phyloP scores from a whole-genome alignment of 2,888 invertebrate genomes.

The Zele albiditarsus region DNA sequence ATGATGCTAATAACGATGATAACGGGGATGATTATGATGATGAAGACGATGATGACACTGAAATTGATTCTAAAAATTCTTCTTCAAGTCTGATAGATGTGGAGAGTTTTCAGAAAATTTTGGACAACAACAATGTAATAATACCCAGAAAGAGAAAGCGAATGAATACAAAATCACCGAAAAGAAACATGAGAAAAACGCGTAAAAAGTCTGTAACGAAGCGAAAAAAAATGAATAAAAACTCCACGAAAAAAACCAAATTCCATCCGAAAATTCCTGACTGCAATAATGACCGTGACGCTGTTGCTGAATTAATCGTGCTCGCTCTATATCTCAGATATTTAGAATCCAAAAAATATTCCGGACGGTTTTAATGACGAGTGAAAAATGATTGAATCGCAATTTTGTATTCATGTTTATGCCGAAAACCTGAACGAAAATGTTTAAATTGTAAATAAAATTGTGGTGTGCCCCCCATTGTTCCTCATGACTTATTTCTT shows the following conservation, averaged over 20 bases:
- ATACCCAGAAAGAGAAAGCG: slow-evolving; percentile 18
- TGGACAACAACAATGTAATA: slow-evolving; percentile 22
- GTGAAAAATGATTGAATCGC: neutral
- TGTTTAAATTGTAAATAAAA: slow-evolving; percentile 36
- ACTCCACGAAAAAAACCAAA: slow-evolving; percentile 31
- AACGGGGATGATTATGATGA: neutral
- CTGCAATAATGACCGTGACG: slow-evolving; percentile 21
- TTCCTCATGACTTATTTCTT: neutral
- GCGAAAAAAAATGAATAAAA: slow-evolving; percentile 28
- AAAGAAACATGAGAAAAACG: slow-evolving; percentile 22
- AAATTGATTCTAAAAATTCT: neutral
- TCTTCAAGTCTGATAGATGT: neutral
- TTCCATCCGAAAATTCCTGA: neutral
- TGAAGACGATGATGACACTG: no score
- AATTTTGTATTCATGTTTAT: neutral
- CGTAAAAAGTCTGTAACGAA: neutral
- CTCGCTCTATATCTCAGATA: slow-evolving; percentile 62
- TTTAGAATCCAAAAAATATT: slow-evolving; percentile 57
- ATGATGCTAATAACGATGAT: neutral
- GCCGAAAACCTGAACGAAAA: neutral
- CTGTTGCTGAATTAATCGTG: slow-evolving; percentile 59
- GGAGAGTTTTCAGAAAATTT: slow-evolving; percentile 35
- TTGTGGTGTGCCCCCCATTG: slow-evolving; percentile 34
- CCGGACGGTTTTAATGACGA: slow-evolving; percentile 33
- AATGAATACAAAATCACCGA: slow-evolving; percentile 25